phyloP scores from a whole-genome alignment of 92 coral and sea anemone species.

The Epizoanthus scotinus region DNA sequence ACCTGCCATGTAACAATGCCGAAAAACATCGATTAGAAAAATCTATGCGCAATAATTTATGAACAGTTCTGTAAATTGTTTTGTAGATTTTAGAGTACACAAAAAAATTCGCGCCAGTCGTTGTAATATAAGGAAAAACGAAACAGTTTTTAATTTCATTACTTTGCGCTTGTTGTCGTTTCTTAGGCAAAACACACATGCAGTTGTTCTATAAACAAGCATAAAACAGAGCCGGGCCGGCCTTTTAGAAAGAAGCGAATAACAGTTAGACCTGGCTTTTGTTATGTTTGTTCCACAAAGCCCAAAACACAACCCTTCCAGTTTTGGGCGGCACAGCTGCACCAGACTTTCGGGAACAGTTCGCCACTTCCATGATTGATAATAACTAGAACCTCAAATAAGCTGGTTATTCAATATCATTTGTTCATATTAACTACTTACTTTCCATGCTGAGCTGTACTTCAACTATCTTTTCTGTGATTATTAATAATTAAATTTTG shows the following conservation, averaged over 20 bases:
- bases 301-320: not conserved
- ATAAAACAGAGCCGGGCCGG: not conserved
- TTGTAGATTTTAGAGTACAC: not conserved
- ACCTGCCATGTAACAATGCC: not conserved
- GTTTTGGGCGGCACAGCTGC: not conserved
- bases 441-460: too few species aligned
- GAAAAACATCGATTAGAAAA: not conserved
- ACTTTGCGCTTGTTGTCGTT: not conserved
- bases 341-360: not conserved
- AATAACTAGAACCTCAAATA: not conserved
- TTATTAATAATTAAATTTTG: too few species aligned
- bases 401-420: too few species aligned
- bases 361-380: not conserved
- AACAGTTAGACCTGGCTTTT: not conserved
- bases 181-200: not conserved
- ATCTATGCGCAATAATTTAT: not conserved
- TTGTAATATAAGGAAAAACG: not conserved
- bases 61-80: not conserved
- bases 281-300: not conserved
- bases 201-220: not conserved
- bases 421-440: too few species aligned
- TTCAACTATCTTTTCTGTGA: too few species aligned
- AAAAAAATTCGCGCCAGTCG: not conserved
- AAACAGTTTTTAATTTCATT: constrained; percentile 9
- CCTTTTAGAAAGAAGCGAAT: not conserved